These are phyloP conservation scores for Myocastor coypus DNA, from an alignment of 2,113 vertebrate genomes.

Conservation along the genomic window DNA sequence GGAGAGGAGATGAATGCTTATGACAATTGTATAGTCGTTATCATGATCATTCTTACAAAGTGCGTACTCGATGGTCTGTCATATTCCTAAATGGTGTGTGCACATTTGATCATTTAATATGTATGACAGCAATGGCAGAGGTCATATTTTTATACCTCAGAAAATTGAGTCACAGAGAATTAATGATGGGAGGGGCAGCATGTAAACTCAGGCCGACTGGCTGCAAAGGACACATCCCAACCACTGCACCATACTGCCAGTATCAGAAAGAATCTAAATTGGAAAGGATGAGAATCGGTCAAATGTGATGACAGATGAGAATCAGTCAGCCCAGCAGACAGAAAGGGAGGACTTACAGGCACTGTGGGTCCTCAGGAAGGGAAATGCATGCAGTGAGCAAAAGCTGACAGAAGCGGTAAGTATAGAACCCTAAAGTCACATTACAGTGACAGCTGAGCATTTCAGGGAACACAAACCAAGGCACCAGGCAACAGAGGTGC, in stretches of 20 bases:
- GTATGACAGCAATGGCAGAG: not conserved
- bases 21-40: not conserved
- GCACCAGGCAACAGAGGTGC: not conserved
- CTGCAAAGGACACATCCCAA: not conserved
- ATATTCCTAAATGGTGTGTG: not conserved
- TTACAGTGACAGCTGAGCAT: not conserved
- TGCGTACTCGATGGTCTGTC: not conserved
- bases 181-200: not conserved
- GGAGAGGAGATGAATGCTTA: slow-evolving; percentile 9
- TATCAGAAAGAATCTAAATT: not conserved
- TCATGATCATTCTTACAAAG: not conserved
- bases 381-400: not conserved
- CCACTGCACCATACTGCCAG: not conserved
- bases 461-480: not conserved
- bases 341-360: not conserved
- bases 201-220: not conserved
- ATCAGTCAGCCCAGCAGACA: not conserved
- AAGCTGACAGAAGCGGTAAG: not conserved
- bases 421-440: not conserved
- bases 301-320: not conserved
- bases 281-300: not conserved
- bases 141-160: not conserved
- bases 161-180: not conserved
- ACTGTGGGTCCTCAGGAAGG: not conserved
- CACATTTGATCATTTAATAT: not conserved